phyloP scores from a whole-genome alignment of 1,140 invertebrate species.

The Musca vetustissima region DNA sequence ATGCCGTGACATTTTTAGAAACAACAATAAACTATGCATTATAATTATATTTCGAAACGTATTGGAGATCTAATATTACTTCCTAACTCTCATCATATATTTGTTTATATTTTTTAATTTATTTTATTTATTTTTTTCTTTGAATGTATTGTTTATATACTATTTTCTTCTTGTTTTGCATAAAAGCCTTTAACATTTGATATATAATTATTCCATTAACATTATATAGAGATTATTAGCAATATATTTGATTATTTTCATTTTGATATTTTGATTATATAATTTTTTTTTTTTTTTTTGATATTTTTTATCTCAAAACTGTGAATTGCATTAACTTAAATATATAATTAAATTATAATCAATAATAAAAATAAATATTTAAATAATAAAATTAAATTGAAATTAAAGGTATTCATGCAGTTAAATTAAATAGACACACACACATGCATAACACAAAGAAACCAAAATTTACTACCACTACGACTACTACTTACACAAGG shows the following conservation, averaged over 20 bases:
- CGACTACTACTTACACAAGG: constrained; percentile 8
- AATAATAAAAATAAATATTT: background rate
- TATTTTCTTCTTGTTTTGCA: no score
- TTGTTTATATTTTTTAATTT: no score
- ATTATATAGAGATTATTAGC: background rate
- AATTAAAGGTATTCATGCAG: constrained; percentile 4
- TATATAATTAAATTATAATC: constrained; percentile 21
- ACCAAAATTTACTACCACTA: no score
- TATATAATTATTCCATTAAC: background rate
- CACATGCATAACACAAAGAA: constrained; percentile 24
- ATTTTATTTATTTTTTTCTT: no score
- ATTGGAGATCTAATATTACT: no score
- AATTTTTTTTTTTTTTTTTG: background rate
- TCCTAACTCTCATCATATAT: no score
- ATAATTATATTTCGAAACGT: no score
- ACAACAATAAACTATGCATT: no score
- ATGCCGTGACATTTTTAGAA: no score
- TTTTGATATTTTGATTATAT: constrained; percentile 1
- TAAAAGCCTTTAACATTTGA: no score
- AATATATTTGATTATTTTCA: constrained; percentile 7
- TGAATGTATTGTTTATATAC: no score
- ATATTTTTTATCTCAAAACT: constrained; percentile 24
- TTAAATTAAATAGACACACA: constrained; percentile 16
- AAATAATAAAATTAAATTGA: background rate
- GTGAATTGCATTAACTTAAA: constrained; percentile 19